Percentiles rank a stretch among this genome's conserved stretches.
phyloP scores from a whole-genome alignment of 2,113 vertebrate species.

The Actenoides hombroni region DNA sequence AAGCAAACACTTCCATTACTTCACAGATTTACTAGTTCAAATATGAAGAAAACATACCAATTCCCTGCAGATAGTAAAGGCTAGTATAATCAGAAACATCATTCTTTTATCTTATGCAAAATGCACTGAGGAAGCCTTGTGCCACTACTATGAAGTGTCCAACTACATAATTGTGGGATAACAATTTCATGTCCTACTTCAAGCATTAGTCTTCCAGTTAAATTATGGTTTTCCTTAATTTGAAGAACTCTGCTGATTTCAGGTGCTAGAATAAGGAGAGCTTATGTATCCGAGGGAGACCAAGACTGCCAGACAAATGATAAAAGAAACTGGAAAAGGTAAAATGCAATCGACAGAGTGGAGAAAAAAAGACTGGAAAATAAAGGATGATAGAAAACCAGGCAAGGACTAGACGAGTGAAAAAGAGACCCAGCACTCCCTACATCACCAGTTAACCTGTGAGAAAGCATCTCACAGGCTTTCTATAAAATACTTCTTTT shows the following conservation, averaged over 20 bases:
- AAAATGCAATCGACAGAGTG: background rate
- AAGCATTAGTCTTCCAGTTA: background rate
- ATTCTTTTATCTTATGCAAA: background rate
- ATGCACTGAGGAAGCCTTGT: background rate
- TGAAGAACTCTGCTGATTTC: too few species aligned
- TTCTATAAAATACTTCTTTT: background rate
- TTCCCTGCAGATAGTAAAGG: background rate
- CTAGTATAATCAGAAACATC: background rate
- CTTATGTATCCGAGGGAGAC: background rate
- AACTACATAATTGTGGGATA: background rate
- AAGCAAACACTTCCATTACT: background rate
- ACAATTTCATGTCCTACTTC: background rate
- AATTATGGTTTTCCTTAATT: too few species aligned
- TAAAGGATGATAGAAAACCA: background rate
- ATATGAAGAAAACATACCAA: background rate
- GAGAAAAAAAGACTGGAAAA: background rate
- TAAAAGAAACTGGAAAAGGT: background rate
- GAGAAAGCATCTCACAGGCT: background rate
- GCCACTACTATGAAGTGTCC: background rate
- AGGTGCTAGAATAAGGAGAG: background rate
- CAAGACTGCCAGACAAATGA: background rate
- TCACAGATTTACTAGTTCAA: background rate
- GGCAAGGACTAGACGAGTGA: background rate
- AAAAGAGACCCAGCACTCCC: background rate
- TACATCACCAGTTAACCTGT: background rate